Evolutionary conservation across 2,113 vertebrate species (phyloP).

Genomic region (Coreoperca whiteheadi): DNA sequence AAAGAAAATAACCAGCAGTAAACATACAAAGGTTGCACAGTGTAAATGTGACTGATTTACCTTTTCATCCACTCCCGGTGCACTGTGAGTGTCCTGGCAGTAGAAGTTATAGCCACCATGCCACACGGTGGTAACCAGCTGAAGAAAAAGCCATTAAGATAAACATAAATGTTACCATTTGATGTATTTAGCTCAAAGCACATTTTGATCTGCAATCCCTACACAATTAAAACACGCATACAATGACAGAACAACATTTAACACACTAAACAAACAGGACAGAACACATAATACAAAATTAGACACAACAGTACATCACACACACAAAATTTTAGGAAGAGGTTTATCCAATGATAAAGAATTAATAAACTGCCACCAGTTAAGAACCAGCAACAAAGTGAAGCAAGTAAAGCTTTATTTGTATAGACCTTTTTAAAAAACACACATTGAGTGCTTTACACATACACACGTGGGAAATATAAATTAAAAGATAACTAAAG

Average conservation of each 20-base stretch:
- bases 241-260: neutral
- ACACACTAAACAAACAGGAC: too few species aligned
- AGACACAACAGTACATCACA: neutral
- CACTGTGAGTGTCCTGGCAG: slow-evolving; percentile 93
- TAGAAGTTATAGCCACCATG: slow-evolving; percentile 92
- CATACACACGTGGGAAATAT: too few species aligned
- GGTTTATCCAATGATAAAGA: too few species aligned
- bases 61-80: slow-evolving; percentile 90
- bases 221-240: neutral
- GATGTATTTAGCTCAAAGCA: too few species aligned
- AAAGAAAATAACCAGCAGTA: neutral
- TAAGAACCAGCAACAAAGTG: neutral
- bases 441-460: too few species aligned
- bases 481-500: too few species aligned
- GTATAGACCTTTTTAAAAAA: too few species aligned
- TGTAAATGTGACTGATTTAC: slow-evolving; percentile 76
- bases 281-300: too few species aligned
- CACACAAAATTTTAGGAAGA: too few species aligned
- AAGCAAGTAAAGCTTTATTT: too few species aligned
- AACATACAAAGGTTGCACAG: neutral
- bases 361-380: slow-evolving; percentile 22
- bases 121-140: slow-evolving; percentile 91
- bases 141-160: slow-evolving; percentile 47
- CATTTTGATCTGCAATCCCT: neutral
- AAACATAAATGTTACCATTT: neutral